Evolutionary conservation across 2,888 invertebrate species (phyloP).

Genomic region (Agapetus fuscipes): DNA sequence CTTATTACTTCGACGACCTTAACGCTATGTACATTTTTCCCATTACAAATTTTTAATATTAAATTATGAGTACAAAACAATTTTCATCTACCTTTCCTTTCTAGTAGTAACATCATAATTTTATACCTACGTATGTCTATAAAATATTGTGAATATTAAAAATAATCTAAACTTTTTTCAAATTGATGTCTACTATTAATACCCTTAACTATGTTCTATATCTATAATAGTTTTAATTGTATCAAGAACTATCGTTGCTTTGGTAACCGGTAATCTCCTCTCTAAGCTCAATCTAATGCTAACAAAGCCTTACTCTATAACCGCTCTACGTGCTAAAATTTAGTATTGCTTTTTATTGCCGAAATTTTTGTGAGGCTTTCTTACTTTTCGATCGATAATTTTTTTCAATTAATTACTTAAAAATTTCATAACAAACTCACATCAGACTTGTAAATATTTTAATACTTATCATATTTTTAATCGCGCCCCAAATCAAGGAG

Average conservation of each 20-base stretch:
- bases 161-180: background rate
- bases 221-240: background rate
- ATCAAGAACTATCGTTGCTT: background rate
- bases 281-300: slow-evolving; percentile 21
- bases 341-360: slow-evolving; percentile 23
- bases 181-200: background rate
- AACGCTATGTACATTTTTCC: no score
- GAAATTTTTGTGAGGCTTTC: slow-evolving; percentile 10
- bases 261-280: slow-evolving; percentile 7
- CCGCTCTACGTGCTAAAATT: slow-evolving; percentile 16
- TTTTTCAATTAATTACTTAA: background rate
- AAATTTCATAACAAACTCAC: slow-evolving; percentile 1
- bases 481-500: no score
- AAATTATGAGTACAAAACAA: no score
- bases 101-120: no score
- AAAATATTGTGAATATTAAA: background rate
- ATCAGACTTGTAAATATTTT: slow-evolving; percentile 13
- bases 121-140: no score
- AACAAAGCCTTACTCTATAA: slow-evolving; percentile 17
- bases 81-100: no score
- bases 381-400: slow-evolving; percentile 3
- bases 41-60: no score
- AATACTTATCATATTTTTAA: no score
- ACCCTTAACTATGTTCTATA: background rate
- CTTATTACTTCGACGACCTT: no score